Percentiles rank a stretch among this genome's conserved stretches.
These are phyloP conservation scores for Dendrophyllia cribrosa DNA, from an alignment of 64 coral and sea anemone species.

Conservation along the genomic window DNA sequence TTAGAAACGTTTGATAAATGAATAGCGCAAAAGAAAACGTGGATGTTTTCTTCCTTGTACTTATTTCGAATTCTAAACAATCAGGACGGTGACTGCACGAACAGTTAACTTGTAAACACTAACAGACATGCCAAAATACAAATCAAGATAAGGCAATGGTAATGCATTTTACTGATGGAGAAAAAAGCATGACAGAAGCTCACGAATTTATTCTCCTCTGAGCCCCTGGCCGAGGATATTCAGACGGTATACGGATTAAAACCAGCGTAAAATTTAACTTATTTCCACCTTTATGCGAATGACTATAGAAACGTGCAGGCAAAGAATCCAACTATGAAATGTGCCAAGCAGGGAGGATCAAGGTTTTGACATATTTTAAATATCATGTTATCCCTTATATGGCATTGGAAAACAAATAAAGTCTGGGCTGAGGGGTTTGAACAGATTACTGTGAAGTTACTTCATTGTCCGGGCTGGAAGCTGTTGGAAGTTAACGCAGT, in stretches of 20 bases:
- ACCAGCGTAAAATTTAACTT: no score
- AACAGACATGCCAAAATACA: background rate
- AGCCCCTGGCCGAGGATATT: no score
- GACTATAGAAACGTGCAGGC: background rate
- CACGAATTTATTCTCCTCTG: no score
- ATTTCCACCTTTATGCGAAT: background rate
- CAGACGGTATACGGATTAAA: no score
- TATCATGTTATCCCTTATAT: conserved; percentile 6
- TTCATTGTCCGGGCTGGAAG: no score
- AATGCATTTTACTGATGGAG: background rate
- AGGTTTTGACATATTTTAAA: background rate
- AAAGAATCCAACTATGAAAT: no score
- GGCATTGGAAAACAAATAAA: background rate
- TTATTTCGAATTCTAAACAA: background rate
- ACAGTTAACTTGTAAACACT: background rate
- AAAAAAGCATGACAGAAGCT: no score
- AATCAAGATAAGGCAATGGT: background rate
- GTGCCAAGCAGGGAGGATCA: background rate
- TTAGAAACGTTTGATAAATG: background rate
- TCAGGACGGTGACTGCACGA: background rate
- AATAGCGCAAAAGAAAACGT: background rate
- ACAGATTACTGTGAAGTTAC: background rate
- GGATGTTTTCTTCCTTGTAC: background rate
- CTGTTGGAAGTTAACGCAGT: background rate
- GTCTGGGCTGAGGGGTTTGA: background rate